A percentile compares a stretch with the other conserved stretches of the same genome.
phyloP scores from a whole-genome alignment of 2,797 vertebrate species.

The Darevskia nairensis region DNA sequence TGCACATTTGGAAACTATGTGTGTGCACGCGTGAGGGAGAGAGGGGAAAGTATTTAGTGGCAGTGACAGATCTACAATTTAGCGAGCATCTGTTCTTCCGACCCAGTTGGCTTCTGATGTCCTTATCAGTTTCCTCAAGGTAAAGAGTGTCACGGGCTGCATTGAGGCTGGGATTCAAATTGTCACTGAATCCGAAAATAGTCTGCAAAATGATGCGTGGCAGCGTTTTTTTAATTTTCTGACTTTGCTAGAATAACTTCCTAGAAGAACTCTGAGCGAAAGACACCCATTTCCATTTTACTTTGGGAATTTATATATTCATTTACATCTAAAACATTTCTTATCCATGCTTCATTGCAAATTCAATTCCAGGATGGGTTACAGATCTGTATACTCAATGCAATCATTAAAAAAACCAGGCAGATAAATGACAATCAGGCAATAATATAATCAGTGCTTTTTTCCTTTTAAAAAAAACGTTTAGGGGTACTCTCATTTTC shows the following conservation, averaged over 20 bases:
- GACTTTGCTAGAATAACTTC: neutral
- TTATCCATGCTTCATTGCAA: too few species aligned
- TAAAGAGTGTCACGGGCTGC: neutral
- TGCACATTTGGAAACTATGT: slow-evolving; percentile 5
- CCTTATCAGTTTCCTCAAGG: slow-evolving; percentile 25
- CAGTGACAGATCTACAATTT: neutral
- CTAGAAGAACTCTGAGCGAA: neutral
- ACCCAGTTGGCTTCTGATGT: slow-evolving; percentile 6
- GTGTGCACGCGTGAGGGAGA: neutral
- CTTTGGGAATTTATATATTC: too few species aligned
- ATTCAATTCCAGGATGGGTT: too few species aligned
- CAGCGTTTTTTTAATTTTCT: neutral
- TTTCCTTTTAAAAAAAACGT: too few species aligned
- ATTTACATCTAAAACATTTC: too few species aligned
- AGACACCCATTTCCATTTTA: neutral
- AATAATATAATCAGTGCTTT: too few species aligned
- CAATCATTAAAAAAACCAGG: too few species aligned
- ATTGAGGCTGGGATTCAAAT: neutral
- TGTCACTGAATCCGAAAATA: neutral
- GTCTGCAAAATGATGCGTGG: neutral
- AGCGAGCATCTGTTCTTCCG: slow-evolving; percentile 19
- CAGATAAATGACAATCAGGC: too few species aligned
- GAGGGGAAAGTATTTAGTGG: slow-evolving; percentile 14
- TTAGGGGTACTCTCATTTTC: too few species aligned
- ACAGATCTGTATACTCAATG: too few species aligned